Percentiles rank a stretch among this genome's conserved stretches.
phyloP scores from a whole-genome alignment of 1,140 invertebrate species.

The Drosophila guanche region DNA sequence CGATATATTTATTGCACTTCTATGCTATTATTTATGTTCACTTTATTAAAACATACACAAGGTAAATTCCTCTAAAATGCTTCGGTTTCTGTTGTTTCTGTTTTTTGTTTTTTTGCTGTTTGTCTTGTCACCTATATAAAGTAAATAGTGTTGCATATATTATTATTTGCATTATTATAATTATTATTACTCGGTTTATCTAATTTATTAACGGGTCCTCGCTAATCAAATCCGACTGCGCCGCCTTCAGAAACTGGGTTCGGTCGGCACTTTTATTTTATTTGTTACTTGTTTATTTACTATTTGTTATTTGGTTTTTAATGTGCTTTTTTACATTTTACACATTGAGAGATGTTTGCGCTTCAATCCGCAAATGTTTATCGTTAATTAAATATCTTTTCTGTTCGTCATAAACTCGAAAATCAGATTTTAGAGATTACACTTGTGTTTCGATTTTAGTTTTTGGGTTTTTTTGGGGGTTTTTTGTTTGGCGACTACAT shows the following conservation, averaged over 20 bases:
- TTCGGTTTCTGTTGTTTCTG: slow-evolving; percentile 64
- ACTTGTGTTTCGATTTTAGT: slow-evolving; percentile 35
- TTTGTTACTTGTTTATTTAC: slow-evolving; percentile 34
- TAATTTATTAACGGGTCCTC: slow-evolving; percentile 58
- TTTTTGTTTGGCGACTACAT: slow-evolving; percentile 40
- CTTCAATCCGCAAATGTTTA: slow-evolving; percentile 53
- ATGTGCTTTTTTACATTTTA: slow-evolving; percentile 58
- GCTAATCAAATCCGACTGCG: slow-evolving; percentile 75
- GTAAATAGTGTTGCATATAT: slow-evolving; percentile 77
- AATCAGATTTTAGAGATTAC: slow-evolving; percentile 77
- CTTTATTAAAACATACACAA: slow-evolving; percentile 68
- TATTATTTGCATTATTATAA: slow-evolving; percentile 46
- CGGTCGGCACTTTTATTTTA: slow-evolving; percentile 54
- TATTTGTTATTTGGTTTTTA: slow-evolving; percentile 37
- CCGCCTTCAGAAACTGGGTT: slow-evolving; percentile 57
- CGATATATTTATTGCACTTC: slow-evolving; percentile 51
- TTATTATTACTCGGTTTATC: slow-evolving; percentile 45
- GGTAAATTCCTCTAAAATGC: slow-evolving; percentile 81
- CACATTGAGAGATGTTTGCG: slow-evolving; percentile 53
- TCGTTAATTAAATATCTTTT: slow-evolving; percentile 52
- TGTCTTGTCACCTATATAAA: slow-evolving; percentile 77
- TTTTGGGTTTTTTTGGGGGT: slow-evolving; percentile 11
- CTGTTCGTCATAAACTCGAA: slow-evolving; percentile 61
- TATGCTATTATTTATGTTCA: slow-evolving; percentile 49
- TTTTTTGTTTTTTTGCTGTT: slow-evolving; percentile 27